Evolutionary conservation across 2,888 invertebrate genomes (phyloP).

Genomic region (Pantelozetes paolii): DNA sequence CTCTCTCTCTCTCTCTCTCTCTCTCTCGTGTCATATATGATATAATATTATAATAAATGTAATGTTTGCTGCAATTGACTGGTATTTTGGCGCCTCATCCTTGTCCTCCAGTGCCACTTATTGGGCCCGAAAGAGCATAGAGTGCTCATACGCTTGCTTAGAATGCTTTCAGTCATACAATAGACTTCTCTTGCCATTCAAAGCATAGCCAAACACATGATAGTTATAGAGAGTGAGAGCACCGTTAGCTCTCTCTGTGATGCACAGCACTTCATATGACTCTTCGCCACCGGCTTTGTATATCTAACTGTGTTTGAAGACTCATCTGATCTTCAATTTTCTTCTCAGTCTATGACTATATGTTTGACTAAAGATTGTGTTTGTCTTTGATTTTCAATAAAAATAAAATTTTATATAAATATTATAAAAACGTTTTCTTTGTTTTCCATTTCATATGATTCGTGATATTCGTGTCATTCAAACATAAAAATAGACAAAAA

Average conservation of each 20-base stretch:
- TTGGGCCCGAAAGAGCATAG: background rate
- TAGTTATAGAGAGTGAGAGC: background rate
- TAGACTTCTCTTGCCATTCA: background rate
- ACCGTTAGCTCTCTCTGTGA: background rate
- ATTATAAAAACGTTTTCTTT: no score
- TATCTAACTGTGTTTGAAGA: background rate
- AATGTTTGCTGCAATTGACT: background rate
- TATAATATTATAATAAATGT: background rate
- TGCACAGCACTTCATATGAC: background rate
- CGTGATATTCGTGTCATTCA: background rate
- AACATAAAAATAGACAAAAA: background rate
- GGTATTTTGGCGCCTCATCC: background rate
- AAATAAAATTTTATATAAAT: background rate
- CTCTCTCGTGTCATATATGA: background rate
- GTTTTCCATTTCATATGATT: background rate
- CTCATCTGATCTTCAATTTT: background rate
- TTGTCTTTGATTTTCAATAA: background rate
- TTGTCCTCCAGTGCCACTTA: background rate
- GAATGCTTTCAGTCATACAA: background rate
- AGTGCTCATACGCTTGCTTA: slow-evolving; percentile 3
- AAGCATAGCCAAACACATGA: background rate
- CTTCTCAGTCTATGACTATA: background rate
- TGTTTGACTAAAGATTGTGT: slow-evolving; percentile 10
- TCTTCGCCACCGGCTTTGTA: background rate
- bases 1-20: background rate